Evolutionary conservation across 1,140 invertebrate species (phyloP), one percentile per base, ranked within the genome.

Genomic region (Maniola jurtina): DNA sequence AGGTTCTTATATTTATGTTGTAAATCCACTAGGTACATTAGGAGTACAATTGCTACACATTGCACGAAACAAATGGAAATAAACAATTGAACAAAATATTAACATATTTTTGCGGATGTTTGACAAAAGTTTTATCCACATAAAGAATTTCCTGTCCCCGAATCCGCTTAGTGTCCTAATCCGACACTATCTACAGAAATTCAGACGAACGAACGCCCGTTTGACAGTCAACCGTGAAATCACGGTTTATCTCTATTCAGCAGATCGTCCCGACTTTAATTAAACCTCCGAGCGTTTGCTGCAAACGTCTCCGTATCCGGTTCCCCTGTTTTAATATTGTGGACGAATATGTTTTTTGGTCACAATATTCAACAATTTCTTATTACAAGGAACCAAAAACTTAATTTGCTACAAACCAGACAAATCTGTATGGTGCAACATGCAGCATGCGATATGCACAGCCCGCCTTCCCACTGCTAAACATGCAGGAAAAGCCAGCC

Each of bases 141-240:
- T 54, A 62, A 62, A 62, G 59, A 61, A 62, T 40, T 52, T 14
- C 60, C 48, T 16, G 35, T 40, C 47, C 33, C 33, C 16, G 25
- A 47, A 47, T 60, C 33, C 42, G 58, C 42, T 60, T 60, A 47
- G 42, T 15, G 60, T 13, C 45, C 48, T 62, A 62, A 62, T 54
- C 60, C 60, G 35, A 62, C 52, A 52, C 61, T 52, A 63, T 55
- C 52, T 54, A 55, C 58, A 64, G 62, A 61, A 52, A 70, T 65
- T 65, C 42, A 40, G 67, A 5, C 16, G 50, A 56, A 57, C 52
- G 47, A 65, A 55, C 40, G 57, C 45, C 35, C 61, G 61, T 66
- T 68, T 70, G 68, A 70, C 68, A 70, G 50, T 64, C 57, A 61
- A 69, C 45, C 68, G 58, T 61, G 54, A 70, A 70, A 61, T 64